These are phyloP conservation scores for Lucifuga dentata DNA, from an alignment of 2,113 vertebrate species.

Conservation along the genomic window DNA sequence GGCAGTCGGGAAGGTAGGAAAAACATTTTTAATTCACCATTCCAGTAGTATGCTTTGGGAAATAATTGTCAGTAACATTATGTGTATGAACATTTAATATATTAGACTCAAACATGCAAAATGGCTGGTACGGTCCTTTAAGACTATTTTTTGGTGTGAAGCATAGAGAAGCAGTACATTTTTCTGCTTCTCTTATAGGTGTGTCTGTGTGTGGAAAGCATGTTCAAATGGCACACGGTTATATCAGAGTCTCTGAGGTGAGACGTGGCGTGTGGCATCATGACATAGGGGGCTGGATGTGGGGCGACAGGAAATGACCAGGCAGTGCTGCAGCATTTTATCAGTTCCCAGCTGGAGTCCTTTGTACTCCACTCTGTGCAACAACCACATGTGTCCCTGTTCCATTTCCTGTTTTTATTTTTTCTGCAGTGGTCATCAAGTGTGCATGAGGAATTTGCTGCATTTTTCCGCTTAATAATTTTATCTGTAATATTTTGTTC, in stretches of 20 bases:
- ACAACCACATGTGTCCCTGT: constrained; percentile 38
- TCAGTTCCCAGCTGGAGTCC: constrained; percentile 52
- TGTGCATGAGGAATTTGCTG: neutral
- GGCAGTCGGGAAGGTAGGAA: too few relatives aligned
- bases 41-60: too few relatives aligned
- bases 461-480: too few relatives aligned
- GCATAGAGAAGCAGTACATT: neutral
- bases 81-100: too few relatives aligned
- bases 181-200: constrained; percentile 3
- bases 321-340: constrained; percentile 34
- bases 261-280: constrained; percentile 9
- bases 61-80: too few relatives aligned
- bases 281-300: constrained; percentile 30
- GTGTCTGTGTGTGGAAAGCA: neutral
- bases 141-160: too few relatives aligned
- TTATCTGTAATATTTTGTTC: too few relatives aligned
- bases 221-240: constrained; percentile 5
- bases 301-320: constrained; percentile 62
- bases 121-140: too few relatives aligned
- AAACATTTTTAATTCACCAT: too few relatives aligned
- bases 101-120: too few relatives aligned
- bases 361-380: constrained; percentile 34
- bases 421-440: constrained; percentile 3
- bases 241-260: constrained; percentile 29
- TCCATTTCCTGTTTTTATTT: constrained; percentile 66